Percentiles rank a stretch among this genome's conserved stretches.
phyloP scores from a whole-genome alignment of 35 echinoderm and acorn worm species.

The Eucidaris tribuloides region DNA sequence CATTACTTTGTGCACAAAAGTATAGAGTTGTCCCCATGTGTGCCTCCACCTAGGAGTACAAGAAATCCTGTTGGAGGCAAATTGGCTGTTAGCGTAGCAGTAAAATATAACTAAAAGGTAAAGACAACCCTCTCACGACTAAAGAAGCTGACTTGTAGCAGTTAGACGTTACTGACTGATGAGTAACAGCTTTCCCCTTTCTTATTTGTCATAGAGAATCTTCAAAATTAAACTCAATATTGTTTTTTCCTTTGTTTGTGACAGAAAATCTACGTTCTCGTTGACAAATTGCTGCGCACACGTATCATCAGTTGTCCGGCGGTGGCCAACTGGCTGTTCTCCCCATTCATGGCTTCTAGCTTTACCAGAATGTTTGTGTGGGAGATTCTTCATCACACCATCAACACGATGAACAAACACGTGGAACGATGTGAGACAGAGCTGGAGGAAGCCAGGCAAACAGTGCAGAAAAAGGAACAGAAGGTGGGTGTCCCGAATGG shows the following conservation, averaged over 20 bases:
- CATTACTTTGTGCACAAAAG: too few relatives aligned
- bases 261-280: conserved; percentile 87
- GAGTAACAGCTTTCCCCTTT: too few relatives aligned
- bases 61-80: too few relatives aligned
- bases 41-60: too few relatives aligned
- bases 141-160: too few relatives aligned
- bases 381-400: conserved; percentile 86
- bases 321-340: conserved; percentile 96
- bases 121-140: too few relatives aligned
- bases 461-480: conserved; percentile 32
- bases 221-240: too few relatives aligned
- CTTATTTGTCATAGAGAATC: too few relatives aligned
- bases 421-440: conserved; percentile 60
- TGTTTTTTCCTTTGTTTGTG: not conserved
- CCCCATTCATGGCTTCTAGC: conserved; percentile 64
- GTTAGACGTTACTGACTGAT: too few relatives aligned
- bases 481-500: conserved; percentile 36
- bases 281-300: conserved; percentile 93
- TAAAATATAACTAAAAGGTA: too few relatives aligned
- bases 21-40: too few relatives aligned
- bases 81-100: too few relatives aligned
- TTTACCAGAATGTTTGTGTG: conserved; percentile 85
- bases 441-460: conserved; percentile 68
- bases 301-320: conserved; percentile 86
- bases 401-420: conserved; percentile 88